Evolutionary conservation across 2,797 vertebrate species (phyloP).

Genomic region (Melanotaenia pygmaea): DNA sequence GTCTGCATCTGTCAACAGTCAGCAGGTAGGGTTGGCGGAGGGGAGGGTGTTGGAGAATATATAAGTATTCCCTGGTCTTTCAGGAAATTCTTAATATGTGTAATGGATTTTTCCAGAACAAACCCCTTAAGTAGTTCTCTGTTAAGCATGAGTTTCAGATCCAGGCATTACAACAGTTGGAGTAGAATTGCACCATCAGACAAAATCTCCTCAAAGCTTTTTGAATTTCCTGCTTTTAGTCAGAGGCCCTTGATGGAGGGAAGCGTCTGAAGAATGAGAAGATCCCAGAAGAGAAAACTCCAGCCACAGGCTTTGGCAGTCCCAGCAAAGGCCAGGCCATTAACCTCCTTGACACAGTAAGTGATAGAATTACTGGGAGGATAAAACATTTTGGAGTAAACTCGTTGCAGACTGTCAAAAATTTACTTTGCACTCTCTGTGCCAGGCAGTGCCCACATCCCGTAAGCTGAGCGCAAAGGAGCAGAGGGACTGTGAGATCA

Average conservation of each 20-base stretch:
- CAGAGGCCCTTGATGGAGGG: constrained; percentile 76
- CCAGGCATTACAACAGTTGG: constrained; percentile 4
- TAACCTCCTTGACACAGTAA: constrained; percentile 87
- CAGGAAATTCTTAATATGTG: constrained; percentile 12
- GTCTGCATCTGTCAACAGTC: constrained; percentile 86
- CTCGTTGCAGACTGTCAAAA: constrained; percentile 36
- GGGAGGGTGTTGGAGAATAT: too few relatives aligned
- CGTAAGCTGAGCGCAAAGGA: constrained; percentile 83
- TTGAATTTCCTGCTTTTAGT: constrained; percentile 61
- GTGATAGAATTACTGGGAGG: constrained; percentile 46
- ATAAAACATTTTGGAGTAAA: constrained; percentile 38
- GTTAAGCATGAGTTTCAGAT: constrained; percentile 26
- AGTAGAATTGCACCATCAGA: constrained; percentile 23
- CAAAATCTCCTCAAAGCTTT: constrained; percentile 38
- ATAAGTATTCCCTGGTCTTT: background rate
- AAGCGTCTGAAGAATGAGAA: constrained; percentile 86
- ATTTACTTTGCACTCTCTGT: constrained; percentile 35
- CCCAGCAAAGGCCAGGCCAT: constrained; percentile 82
- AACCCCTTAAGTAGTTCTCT: constrained; percentile 12
- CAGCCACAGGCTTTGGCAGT: constrained; percentile 72
- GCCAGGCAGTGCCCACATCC: constrained; percentile 80
- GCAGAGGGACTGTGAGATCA: constrained; percentile 88
- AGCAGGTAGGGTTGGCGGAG: constrained; percentile 75
- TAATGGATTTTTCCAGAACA: constrained; percentile 30
- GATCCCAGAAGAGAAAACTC: constrained; percentile 62